Conservation (phyloP, 2,888 invertebrate species). For the Chironomus riparius region DNA sequence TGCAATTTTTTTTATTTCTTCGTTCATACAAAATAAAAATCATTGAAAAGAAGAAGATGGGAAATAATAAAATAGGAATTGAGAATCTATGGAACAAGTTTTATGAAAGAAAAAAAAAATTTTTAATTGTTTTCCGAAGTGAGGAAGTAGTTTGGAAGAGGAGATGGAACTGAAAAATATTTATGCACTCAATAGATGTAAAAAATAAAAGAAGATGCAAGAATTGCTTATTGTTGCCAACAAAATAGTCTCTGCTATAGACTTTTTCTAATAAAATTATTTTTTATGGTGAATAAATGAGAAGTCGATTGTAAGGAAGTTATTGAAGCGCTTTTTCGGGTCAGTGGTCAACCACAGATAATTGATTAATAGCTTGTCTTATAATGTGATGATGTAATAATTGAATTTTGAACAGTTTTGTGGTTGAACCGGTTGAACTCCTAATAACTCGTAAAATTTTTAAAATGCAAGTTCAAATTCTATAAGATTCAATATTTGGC, state of each 20-base stretch:
- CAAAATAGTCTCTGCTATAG: background rate
- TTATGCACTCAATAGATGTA: background rate
- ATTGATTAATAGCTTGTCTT: too few relatives aligned
- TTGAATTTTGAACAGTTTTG: too few relatives aligned
- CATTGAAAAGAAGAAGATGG: background rate
- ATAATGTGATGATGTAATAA: too few relatives aligned
- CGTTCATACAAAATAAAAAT: background rate
- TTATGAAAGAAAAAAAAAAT: background rate
- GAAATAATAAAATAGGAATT: background rate
- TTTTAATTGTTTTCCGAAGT: slow-evolving; percentile 24
- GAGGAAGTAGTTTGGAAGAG: background rate
- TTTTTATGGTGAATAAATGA: too few relatives aligned
- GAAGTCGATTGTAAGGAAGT: too few relatives aligned
- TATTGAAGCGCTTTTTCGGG: too few relatives aligned
- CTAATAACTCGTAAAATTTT: too few relatives aligned
- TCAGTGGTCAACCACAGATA: too few relatives aligned
- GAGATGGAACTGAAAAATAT: background rate
- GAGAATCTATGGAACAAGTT: background rate
- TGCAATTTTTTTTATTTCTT: background rate
- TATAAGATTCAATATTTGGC: too few relatives aligned
- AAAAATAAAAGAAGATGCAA: background rate
- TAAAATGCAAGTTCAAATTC: too few relatives aligned
- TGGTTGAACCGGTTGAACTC: too few relatives aligned
- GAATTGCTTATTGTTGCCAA: background rate
- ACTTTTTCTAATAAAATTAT: background rate